Base-by-base conservation (phyloP, 2,888 invertebrate genomes). In the Caradrina clavipalpis region DNA sequence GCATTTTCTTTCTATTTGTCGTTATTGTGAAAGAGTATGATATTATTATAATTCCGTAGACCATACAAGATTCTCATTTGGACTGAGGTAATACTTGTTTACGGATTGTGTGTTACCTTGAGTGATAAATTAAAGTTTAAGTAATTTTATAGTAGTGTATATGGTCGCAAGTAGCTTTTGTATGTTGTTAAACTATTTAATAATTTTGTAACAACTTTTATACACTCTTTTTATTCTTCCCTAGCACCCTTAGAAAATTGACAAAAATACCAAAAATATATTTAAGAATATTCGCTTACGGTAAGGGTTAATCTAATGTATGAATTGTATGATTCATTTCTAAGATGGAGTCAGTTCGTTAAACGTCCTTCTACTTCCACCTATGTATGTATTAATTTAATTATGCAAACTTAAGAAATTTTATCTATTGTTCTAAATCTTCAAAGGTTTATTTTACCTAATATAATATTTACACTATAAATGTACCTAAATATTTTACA, bases 181-280 rank as follows among this genome's bases (percentile, higher is more conserved):
- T 96, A 96, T 95, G 92, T 93, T 95, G 94, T 94, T 95, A 93
- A 92, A 93, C 93, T 94, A 93, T 93, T 93, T 92, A 91, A 94
- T 92, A 93, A 92, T 95, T 95, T 95, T 95, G 90, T 95, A 95
- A 90, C 87, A 93, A 95, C 91, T 96, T 96, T 96, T 95, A 94
- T 96, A 96, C 96, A 95, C 95, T 95, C 92, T 91, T 95, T 95
- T 96, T 94, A 95, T 92, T 93, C 94, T 95, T 95, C 94, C 95
- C 93, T 93, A 95, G 95, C 96, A 96, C 95, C 93, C 91, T 91
- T 94, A 94, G 91, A 73, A 85, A 87, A 85, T 86, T 88, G 76
- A 63, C 53, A 69, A 82, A 80, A 75, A 81, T 82, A 83, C 80
- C 79, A 81, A 78, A 77, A 78, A 78, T 76, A 83, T 73, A 76